Evolutionary conservation across 2,888 invertebrate genomes (phyloP), one percentile per base, ranked within the genome.

Genomic region (Syrista parreyssii): DNA sequence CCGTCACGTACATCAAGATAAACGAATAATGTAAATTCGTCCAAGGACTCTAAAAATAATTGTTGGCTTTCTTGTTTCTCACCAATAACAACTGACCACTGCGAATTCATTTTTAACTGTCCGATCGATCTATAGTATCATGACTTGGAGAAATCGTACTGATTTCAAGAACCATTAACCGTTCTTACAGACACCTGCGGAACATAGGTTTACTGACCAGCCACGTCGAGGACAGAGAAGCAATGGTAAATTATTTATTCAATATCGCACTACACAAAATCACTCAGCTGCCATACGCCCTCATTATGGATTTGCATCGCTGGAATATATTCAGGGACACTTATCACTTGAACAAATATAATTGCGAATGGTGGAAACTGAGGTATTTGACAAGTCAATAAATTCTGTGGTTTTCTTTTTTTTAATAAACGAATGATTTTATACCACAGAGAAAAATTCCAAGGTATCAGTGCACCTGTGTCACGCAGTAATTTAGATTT

Each of bases 361-460:
- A 96, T 88, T 96, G 96, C 82, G 95, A 96, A 84, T 97, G 96
- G 95, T 96, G 96, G 96, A 93, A 96, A 87, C 92, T 96, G 73
- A 94, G 91, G 91, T 92, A 75, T 74, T 1, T 23, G 55, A 55
- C 55, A 23, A 23, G 55, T 55, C 55, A 55, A 55, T 55, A 55
- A 55, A 55, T 15, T 9, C 23, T 23, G 15, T 55, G 2, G 23
- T 9, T 23, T 15, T 55, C 6, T 55, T 55, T 40, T 15, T 55
- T 0, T 23, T 23, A 55, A 6, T 9, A 55, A 55, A 55, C 23
- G 6, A 55, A 9, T 55, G 55, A 9, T 23, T 23, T 55, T 23
- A 93, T 92, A 84, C 92, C 92, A 77, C 55, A 55, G 96, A 87
- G 96, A 96, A 90, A 94, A 95, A 89, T 96, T 95, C 85, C 95